Evolutionary conservation across 2,888 invertebrate species (phyloP).

Genomic region (Tipula lateralis): DNA sequence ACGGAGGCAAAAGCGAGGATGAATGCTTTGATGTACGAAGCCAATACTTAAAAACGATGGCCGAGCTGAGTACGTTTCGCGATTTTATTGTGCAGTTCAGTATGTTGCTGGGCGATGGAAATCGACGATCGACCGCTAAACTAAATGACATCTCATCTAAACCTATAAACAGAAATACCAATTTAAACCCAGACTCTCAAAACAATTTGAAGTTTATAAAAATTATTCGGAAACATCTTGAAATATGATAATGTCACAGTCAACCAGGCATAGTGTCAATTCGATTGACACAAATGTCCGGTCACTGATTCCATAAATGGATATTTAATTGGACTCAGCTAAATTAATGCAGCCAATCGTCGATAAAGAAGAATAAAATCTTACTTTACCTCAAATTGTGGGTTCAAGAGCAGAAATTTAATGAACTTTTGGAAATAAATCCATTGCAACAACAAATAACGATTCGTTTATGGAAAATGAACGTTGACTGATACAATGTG

Average conservation of each 20-base stretch:
- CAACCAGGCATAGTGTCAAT: not conserved
- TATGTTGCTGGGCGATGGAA: not conserved
- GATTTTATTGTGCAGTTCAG: not conserved
- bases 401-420: not conserved
- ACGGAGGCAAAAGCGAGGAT: not conserved
- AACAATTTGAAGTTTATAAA: slow-evolving; percentile 31
- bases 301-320: too few relatives aligned
- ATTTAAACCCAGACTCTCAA: slow-evolving; percentile 20
- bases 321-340: not conserved
- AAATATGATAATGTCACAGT: not conserved
- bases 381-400: not conserved
- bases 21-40: not conserved
- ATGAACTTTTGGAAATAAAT: not conserved
- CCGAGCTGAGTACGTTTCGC: not conserved
- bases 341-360: not conserved
- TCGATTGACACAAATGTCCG: not conserved
- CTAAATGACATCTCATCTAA: not conserved
- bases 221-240: not conserved
- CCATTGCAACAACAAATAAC: not conserved
- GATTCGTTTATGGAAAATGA: not conserved
- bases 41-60: slow-evolving; percentile 26
- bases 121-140: not conserved
- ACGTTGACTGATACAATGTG: not conserved
- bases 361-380: not conserved
- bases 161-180: not conserved